Evolutionary conservation across 1,140 invertebrate species (phyloP).

Genomic region (Bathynomus jamesi): DNA sequence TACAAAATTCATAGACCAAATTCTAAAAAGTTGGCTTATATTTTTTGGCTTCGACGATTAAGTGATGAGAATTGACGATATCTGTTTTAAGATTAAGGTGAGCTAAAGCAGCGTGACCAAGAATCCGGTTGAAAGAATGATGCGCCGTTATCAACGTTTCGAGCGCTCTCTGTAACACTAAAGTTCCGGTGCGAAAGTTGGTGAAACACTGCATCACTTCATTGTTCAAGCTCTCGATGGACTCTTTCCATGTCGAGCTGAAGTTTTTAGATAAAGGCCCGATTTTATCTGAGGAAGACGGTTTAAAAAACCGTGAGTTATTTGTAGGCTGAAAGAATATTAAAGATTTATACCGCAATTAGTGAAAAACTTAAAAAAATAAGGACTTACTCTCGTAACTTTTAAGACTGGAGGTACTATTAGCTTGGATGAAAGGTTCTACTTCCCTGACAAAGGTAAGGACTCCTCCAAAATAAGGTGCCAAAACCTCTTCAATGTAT

Average conservation of each 20-base stretch:
- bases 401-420: neutral
- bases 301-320: too few species aligned
- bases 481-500: slow-evolving; percentile 93
- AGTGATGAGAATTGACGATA: slow-evolving; percentile 94
- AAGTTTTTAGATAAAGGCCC: slow-evolving; percentile 73
- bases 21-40: slow-evolving; percentile 72
- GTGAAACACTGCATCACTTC: slow-evolving; percentile 93
- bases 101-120: slow-evolving; percentile 62
- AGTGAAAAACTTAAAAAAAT: too few species aligned
- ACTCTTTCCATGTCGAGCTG: slow-evolving; percentile 85
- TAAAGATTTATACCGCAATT: too few species aligned
- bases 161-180: slow-evolving; percentile 83
- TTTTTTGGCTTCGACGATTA: slow-evolving; percentile 99
- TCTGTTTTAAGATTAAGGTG: slow-evolving; percentile 68
- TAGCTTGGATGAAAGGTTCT: slow-evolving; percentile 72
- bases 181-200: slow-evolving; percentile 88
- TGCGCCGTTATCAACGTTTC: slow-evolving; percentile 97
- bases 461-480: slow-evolving; percentile 91
- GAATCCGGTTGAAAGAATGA: slow-evolving; percentile 89
- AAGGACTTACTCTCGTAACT: slow-evolving; percentile 44
- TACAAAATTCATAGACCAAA: neutral
- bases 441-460: slow-evolving; percentile 96
- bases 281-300: slow-evolving; percentile 20
- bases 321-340: too few species aligned
- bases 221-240: slow-evolving; percentile 85